Conservation (phyloP, 2,888 invertebrate species). For the Sesia bembeciformis region DNA sequence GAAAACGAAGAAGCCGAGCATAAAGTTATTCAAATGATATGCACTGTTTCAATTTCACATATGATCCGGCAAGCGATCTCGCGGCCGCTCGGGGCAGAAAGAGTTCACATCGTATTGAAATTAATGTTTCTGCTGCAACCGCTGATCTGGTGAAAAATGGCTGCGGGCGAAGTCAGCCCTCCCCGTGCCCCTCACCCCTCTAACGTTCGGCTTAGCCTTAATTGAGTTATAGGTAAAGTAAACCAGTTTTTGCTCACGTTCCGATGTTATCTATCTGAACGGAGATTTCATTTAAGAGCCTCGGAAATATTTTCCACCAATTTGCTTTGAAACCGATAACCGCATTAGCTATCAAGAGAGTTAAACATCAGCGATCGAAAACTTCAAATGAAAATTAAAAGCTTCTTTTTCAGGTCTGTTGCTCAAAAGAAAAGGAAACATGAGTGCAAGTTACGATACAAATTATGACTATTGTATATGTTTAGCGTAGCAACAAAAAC, state of each 20-base stretch:
- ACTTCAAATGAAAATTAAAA: too few species aligned
- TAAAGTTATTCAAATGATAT: background rate
- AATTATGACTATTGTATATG: too few species aligned
- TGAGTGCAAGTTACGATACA: too few species aligned
- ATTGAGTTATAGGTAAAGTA: slow-evolving; percentile 28
- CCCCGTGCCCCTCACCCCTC: background rate
- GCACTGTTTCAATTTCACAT: background rate
- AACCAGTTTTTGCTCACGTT: slow-evolving; percentile 10
- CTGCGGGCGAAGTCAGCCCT: slow-evolving; percentile 9
- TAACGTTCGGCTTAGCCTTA: slow-evolving; percentile 15
- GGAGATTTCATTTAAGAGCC: background rate
- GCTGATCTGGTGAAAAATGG: slow-evolving; percentile 21
- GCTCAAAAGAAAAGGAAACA: too few species aligned
- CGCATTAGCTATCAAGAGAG: too few species aligned
- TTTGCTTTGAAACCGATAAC: too few species aligned
- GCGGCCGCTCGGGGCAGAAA: background rate
- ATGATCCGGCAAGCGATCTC: slow-evolving; percentile 1
- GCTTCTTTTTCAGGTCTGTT: too few species aligned
- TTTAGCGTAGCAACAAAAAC: too few species aligned
- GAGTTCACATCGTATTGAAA: slow-evolving; percentile 12
- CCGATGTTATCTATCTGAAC: background rate
- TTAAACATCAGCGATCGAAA: too few species aligned
- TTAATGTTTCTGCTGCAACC: slow-evolving; percentile 14
- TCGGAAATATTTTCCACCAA: background rate
- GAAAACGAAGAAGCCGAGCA: background rate